These are phyloP conservation scores for Byasa hedistus DNA, from an alignment of 2,888 invertebrate species.

Conservation along the genomic window DNA sequence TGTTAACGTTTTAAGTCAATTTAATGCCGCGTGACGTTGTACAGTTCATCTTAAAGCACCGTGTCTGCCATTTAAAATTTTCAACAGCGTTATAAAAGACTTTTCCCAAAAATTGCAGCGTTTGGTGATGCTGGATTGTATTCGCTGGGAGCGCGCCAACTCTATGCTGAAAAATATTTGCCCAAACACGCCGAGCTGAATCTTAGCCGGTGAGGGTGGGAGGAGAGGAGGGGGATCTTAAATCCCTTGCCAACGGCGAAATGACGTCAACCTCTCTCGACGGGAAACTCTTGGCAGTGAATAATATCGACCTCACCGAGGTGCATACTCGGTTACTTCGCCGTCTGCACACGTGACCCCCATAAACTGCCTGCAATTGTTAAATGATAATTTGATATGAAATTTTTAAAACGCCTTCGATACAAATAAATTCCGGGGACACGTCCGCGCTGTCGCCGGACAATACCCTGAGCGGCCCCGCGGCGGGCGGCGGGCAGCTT, in stretches of 20 bases:
- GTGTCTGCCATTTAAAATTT: too few relatives aligned
- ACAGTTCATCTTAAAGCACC: too few relatives aligned
- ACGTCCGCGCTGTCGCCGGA: background rate
- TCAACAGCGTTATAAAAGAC: too few relatives aligned
- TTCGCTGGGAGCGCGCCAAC: constrained; percentile 6
- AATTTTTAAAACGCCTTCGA: too few relatives aligned
- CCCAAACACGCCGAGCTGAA: constrained; percentile 13
- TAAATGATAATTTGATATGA: too few relatives aligned
- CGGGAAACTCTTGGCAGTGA: background rate
- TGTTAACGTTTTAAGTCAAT: too few relatives aligned
- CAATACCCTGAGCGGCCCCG: too few relatives aligned
- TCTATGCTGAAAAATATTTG: constrained; percentile 6
- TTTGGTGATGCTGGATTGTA: background rate
- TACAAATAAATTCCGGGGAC: background rate
- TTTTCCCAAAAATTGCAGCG: background rate
- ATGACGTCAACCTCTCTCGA: background rate
- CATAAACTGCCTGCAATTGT: too few relatives aligned
- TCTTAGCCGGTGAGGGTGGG: constrained; percentile 1
- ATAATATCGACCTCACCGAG: background rate
- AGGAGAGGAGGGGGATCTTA: background rate
- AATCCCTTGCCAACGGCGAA: constrained; percentile 5
- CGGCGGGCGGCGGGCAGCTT: too few relatives aligned
- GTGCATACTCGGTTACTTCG: background rate
- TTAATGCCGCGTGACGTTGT: too few relatives aligned
- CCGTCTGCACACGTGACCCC: background rate